Conservation (phyloP, 2,797 vertebrate species). For the Kryptopterus vitreolus region DNA sequence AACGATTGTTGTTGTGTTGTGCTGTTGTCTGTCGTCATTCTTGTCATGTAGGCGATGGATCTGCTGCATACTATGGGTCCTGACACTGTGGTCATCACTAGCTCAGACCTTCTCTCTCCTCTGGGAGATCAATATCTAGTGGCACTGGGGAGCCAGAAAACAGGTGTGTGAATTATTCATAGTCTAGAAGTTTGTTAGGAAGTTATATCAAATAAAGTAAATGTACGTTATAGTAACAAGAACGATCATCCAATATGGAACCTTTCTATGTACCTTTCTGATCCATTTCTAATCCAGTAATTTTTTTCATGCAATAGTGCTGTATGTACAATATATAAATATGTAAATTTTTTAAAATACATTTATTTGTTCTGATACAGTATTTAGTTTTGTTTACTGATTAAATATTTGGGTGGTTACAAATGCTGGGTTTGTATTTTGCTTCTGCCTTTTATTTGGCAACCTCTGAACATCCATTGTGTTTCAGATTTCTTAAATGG, state of each 20-base stretch:
- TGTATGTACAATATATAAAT: neutral
- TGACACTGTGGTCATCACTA: slow-evolving; percentile 93
- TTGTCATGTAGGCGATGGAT: slow-evolving; percentile 85
- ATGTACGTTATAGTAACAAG: too few species aligned
- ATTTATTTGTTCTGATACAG: neutral
- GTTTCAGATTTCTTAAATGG: too few species aligned
- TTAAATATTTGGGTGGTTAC: neutral
- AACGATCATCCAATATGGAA: too few species aligned
- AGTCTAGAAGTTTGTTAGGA: neutral
- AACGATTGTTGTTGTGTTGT: neutral
- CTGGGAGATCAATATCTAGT: slow-evolving; percentile 84
- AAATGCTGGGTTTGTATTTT: neutral
- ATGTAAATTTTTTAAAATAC: neutral
- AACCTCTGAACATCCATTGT: too few species aligned
- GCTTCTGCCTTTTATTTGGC: too few species aligned
- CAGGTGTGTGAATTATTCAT: slow-evolving; percentile 64
- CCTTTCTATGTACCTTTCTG: too few species aligned
- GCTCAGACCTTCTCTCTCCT: slow-evolving; percentile 84
- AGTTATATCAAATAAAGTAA: neutral
- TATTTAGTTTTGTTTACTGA: neutral
- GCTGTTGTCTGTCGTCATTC: neutral
- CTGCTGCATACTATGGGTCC: slow-evolving; percentile 92
- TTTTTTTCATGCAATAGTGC: neutral
- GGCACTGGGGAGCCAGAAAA: slow-evolving; percentile 88
- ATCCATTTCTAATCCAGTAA: neutral